A percentile compares a stretch with the other conserved stretches of the same genome.
Evolutionary conservation across 1,140 invertebrate species (phyloP).

Genomic region (Listronotus bonariensis): DNA sequence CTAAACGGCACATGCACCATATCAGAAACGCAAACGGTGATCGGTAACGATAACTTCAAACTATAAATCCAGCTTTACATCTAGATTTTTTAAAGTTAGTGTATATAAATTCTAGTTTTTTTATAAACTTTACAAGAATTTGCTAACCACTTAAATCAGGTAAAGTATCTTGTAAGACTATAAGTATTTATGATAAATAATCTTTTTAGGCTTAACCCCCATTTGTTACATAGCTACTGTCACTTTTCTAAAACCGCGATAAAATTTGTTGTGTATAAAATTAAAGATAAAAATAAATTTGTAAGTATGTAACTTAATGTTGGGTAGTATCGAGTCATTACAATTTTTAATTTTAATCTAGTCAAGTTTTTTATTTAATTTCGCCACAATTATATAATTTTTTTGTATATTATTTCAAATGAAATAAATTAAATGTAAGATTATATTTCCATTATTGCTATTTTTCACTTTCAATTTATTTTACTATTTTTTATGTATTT

Average conservation of each 20-base stretch:
- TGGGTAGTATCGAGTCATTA: slow-evolving; percentile 47
- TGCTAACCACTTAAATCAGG: too few species aligned
- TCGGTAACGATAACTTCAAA: too few species aligned
- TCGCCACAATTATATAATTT: slow-evolving; percentile 41
- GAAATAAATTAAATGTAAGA: slow-evolving; percentile 33
- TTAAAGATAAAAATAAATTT: slow-evolving; percentile 36
- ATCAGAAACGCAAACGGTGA: too few species aligned
- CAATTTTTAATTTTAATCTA: slow-evolving; percentile 43
- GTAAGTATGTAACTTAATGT: slow-evolving; percentile 47
- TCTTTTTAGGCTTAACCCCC: neutral
- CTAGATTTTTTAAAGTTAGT: too few species aligned
- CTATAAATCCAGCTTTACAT: too few species aligned
- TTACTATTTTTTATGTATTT: slow-evolving; percentile 21
- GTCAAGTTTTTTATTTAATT: slow-evolving; percentile 46
- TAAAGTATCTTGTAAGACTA: too few species aligned
- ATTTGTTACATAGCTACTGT: slow-evolving; percentile 6
- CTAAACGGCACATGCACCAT: too few species aligned
- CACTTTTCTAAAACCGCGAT: slow-evolving; percentile 33
- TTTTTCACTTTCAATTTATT: slow-evolving; percentile 14
- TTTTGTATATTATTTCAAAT: slow-evolving; percentile 48
- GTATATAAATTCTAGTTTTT: too few species aligned
- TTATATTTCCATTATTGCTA: slow-evolving; percentile 17
- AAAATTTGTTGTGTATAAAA: slow-evolving; percentile 45
- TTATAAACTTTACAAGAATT: too few species aligned
- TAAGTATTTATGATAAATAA: neutral